phyloP scores from a whole-genome alignment of 1,140 invertebrate genomes.

The Caenorhabditis tropicalis region DNA sequence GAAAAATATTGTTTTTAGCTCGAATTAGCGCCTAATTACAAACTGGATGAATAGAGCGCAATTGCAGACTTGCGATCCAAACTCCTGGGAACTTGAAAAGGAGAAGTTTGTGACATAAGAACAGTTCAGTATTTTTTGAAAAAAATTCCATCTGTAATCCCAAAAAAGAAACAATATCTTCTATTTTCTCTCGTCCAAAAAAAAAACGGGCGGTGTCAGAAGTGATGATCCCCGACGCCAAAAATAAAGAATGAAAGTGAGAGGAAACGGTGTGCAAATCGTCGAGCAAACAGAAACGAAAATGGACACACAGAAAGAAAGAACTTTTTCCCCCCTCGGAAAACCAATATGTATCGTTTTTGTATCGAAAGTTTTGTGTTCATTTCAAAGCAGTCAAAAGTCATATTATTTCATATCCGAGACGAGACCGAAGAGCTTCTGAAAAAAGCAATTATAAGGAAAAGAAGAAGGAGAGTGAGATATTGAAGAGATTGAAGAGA shows the following conservation, averaged over 20 bases:
- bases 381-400: neutral
- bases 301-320: constrained; percentile 6
- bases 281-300: constrained; percentile 23
- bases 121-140: neutral
- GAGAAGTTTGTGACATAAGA: too few relatives aligned
- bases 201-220: too few relatives aligned
- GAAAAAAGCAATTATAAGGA: constrained; percentile 22
- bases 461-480: neutral
- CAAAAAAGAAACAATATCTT: constrained; percentile 10
- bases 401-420: too few relatives aligned
- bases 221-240: neutral
- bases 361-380: neutral
- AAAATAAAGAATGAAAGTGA: neutral
- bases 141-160: neutral
- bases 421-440: neutral
- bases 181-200: too few relatives aligned
- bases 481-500: constrained; percentile 25
- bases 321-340: neutral
- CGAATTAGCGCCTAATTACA: too few relatives aligned
- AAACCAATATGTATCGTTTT: constrained; percentile 37
- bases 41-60: too few relatives aligned
- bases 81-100: too few relatives aligned
- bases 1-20: too few relatives aligned
- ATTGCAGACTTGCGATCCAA: too few relatives aligned
- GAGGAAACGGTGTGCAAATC: constrained; percentile 40